A percentile compares a stretch with the other conserved stretches of the same genome.
Evolutionary conservation across 1,140 invertebrate species (phyloP).

Genomic region (Daktulosphaira vitifoliae): DNA sequence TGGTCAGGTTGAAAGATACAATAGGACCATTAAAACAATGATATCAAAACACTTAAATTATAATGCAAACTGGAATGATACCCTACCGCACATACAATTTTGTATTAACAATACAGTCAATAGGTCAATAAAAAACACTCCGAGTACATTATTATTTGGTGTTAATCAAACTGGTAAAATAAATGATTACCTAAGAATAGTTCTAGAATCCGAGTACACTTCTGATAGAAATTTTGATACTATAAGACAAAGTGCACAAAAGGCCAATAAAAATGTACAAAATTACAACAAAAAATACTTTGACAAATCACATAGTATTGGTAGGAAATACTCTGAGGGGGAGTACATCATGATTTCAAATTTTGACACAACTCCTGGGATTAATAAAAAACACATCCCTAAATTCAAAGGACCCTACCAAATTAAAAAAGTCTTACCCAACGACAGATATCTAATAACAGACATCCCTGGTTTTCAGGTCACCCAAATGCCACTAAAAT

Average conservation of each 20-base stretch:
- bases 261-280: background rate
- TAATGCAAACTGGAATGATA: no score
- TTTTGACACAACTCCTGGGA: background rate
- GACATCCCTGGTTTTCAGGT: conserved; percentile 16
- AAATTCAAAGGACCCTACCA: conserved; percentile 32
- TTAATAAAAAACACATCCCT: conserved; percentile 16
- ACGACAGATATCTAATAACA: conserved; percentile 20
- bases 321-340: background rate
- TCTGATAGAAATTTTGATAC: background rate
- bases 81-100: conserved; percentile 32
- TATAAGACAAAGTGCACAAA: conserved; percentile 4
- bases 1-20: conserved; percentile 8
- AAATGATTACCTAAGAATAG: conserved; percentile 5
- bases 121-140: conserved; percentile 34
- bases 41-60: conserved; percentile 22
- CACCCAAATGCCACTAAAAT: background rate
- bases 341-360: conserved; percentile 28
- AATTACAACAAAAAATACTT: conserved; percentile 12
- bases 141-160: conserved; percentile 36
- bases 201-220: background rate
- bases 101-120: conserved; percentile 35
- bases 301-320: background rate
- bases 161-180: conserved; percentile 17
- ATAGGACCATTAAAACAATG: background rate
- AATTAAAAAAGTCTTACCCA: conserved; percentile 25